Evolutionary conservation across 1,140 invertebrate genomes (phyloP).

Genomic region (Drosophila parabipectinata): DNA sequence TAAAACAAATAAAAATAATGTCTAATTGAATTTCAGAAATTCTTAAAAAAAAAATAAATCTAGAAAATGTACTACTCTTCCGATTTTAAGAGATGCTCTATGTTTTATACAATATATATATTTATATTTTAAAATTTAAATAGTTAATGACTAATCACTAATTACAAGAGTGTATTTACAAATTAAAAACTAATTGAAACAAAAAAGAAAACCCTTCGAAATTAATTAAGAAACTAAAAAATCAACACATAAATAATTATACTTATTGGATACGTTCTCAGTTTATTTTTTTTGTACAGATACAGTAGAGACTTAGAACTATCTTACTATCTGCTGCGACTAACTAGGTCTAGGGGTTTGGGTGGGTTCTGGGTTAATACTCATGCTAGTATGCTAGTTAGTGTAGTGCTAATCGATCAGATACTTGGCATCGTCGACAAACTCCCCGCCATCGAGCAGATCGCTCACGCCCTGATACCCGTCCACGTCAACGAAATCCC

Average conservation of each 20-base stretch:
- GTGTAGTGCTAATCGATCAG: conserved; percentile 53
- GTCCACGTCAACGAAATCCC: conserved; percentile 28
- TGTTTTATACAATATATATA: conserved; percentile 1
- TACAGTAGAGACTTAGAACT: no score
- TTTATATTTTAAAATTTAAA: background rate
- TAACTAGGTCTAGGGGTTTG: conserved; percentile 8
- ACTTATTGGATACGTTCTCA: background rate
- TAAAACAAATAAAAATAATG: background rate
- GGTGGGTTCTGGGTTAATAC: conserved; percentile 17
- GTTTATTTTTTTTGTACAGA: no score
- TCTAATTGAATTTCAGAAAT: background rate
- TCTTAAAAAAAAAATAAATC: background rate
- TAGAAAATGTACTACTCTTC: background rate
- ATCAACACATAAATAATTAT: background rate
- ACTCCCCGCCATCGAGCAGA: conserved; percentile 58
- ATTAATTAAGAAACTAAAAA: background rate
- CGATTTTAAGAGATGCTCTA: background rate
- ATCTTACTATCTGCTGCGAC: background rate
- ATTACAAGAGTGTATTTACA: conserved; percentile 1
- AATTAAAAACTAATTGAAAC: background rate
- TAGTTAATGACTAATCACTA: background rate
- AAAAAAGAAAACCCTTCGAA: background rate
- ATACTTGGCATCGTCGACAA: conserved; percentile 62
- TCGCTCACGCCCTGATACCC: conserved; percentile 53
- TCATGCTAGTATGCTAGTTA: background rate